These are phyloP conservation scores for Sebastes trivittatus DNA, from an alignment of 2,797 vertebrate species.

Conservation along the genomic window DNA sequence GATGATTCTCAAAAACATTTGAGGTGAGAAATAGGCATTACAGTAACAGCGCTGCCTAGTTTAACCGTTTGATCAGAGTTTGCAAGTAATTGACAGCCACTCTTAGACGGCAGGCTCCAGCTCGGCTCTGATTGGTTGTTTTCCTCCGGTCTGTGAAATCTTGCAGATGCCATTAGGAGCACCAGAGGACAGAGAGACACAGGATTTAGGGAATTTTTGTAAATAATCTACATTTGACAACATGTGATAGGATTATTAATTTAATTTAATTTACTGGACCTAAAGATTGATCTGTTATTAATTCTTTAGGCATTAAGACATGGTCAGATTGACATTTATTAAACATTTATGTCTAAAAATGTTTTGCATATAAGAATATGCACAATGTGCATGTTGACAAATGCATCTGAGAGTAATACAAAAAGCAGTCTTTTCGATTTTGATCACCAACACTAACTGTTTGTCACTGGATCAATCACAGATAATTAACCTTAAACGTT, in stretches of 20 bases:
- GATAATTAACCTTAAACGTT: slow-evolving; percentile 22
- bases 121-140: too few species aligned
- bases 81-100: too few species aligned
- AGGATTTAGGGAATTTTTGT: neutral
- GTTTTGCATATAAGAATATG: neutral
- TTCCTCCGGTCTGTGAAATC: too few species aligned
- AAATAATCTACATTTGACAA: neutral
- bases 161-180: too few species aligned
- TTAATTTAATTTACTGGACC: neutral
- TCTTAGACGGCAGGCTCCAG: too few species aligned
- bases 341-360: neutral
- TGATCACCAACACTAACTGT: neutral
- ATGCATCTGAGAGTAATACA: neutral
- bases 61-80: too few species aligned
- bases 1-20: too few species aligned
- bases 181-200: too few species aligned
- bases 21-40: too few species aligned
- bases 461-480: slow-evolving; percentile 19
- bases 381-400: neutral
- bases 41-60: too few species aligned
- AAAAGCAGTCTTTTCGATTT: neutral
- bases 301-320: neutral
- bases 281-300: neutral
- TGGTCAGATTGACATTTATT: neutral
- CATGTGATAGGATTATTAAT: neutral